phyloP scores from a whole-genome alignment of 2,797 vertebrate genomes.

The Amazonetta brasiliensis region DNA sequence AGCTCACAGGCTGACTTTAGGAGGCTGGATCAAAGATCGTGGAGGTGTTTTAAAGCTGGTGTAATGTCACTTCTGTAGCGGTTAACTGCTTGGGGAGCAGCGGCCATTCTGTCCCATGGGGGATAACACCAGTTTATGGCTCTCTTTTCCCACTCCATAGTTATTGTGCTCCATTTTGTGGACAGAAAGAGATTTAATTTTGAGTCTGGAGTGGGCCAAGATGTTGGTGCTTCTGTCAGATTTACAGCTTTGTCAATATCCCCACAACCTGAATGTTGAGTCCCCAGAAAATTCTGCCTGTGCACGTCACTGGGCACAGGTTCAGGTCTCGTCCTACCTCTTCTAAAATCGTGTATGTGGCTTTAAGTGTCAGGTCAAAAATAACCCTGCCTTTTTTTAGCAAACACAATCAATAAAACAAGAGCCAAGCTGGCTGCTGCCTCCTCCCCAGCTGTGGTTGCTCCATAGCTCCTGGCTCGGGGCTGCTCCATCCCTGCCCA shows the following conservation, averaged over 20 bases:
- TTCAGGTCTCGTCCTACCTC: background rate
- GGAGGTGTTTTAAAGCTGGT: background rate
- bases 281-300: background rate
- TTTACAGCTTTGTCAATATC: background rate
- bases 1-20: background rate
- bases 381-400: conserved; percentile 60
- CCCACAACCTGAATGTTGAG: background rate
- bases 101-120: background rate
- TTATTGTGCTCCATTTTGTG: background rate
- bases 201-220: background rate
- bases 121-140: background rate
- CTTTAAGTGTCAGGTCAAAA: conserved; percentile 54
- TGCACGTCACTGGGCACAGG: background rate
- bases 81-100: too few relatives aligned
- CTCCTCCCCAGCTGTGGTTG: conserved; percentile 51
- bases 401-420: conserved; percentile 55
- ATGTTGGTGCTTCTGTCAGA: background rate
- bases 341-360: conserved; percentile 17
- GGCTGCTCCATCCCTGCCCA: background rate
- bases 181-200: background rate
- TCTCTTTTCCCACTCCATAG: background rate
- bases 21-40: background rate
- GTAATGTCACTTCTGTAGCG: background rate
- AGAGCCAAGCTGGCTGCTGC: conserved; percentile 17
- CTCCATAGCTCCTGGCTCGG: background rate